Evolutionary conservation across 2,113 vertebrate species (phyloP).

Genomic region (Ploceus nigricollis): DNA sequence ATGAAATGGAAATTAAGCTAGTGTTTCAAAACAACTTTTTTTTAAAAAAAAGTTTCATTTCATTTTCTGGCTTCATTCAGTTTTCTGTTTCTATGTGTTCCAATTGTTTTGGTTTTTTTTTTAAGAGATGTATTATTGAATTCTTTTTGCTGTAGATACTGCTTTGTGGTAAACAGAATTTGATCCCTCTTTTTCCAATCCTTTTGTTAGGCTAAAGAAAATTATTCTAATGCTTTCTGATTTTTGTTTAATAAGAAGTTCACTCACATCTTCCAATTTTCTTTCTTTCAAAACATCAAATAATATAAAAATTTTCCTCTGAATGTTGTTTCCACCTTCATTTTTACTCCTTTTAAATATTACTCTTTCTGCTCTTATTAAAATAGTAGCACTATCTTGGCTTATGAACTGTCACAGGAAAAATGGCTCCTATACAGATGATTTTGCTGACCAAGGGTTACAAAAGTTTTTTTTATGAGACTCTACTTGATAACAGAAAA

Average conservation of each 20-base stretch:
- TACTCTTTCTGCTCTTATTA: not conserved
- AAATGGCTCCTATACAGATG: not conserved
- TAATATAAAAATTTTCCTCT: not conserved
- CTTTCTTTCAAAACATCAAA: not conserved
- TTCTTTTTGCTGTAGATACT: conserved; percentile 17
- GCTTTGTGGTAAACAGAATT: conserved; percentile 4
- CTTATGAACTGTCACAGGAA: not conserved
- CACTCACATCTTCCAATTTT: not conserved
- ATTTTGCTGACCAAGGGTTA: not conserved
- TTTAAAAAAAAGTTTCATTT: not conserved
- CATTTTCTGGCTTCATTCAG: not conserved
- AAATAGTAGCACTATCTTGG: not conserved
- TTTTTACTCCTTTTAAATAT: not conserved
- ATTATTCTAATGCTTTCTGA: not conserved
- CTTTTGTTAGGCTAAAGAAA: not conserved
- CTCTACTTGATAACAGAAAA: not conserved
- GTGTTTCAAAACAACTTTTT: not conserved
- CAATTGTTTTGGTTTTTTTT: not conserved
- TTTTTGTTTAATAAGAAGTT: not conserved
- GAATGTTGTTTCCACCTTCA: not conserved
- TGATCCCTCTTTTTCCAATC: not conserved
- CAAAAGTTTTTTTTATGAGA: not conserved
- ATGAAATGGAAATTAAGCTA: not conserved
- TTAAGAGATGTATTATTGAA: not conserved
- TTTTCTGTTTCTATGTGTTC: not conserved